Percentiles rank a stretch among this genome's conserved stretches.
Conservation (phyloP, 2,888 invertebrate genomes). For the Spisula solida region DNA sequence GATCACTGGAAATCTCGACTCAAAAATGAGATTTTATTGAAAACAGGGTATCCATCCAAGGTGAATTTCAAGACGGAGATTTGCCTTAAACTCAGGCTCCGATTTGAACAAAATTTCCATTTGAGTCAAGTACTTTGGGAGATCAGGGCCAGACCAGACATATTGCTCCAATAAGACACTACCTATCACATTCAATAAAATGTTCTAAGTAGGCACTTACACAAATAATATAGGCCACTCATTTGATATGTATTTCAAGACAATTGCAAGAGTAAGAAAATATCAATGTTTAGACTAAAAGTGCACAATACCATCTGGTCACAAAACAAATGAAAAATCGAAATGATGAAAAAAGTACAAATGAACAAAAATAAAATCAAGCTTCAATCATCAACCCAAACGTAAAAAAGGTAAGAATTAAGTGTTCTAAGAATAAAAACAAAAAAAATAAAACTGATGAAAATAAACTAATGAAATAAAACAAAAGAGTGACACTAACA, state of each 20-base stretch:
- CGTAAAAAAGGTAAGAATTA: background rate
- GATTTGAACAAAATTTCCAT: too few relatives aligned
- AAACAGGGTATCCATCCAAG: too few relatives aligned
- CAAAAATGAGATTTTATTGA: too few relatives aligned
- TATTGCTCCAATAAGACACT: background rate
- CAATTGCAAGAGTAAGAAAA: background rate
- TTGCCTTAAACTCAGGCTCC: too few relatives aligned
- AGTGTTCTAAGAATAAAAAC: too few relatives aligned
- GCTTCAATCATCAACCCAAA: background rate
- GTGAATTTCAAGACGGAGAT: too few relatives aligned
- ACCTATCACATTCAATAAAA: background rate
- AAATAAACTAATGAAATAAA: too few relatives aligned
- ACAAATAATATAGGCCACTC: background rate
- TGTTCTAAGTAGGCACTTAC: background rate
- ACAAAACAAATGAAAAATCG: background rate
- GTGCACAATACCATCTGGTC: background rate
- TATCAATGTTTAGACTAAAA: background rate
- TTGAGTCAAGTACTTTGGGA: too few relatives aligned
- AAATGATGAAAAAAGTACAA: background rate
- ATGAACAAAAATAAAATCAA: background rate
- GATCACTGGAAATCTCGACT: too few relatives aligned
- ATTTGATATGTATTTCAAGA: slow-evolving; percentile 3
- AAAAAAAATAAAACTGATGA: too few relatives aligned
- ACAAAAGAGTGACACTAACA: too few relatives aligned
- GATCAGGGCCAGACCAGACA: background rate